Base-by-base conservation (phyloP, 2,888 invertebrate genomes). In the Cataglyphis albicans region DNA sequence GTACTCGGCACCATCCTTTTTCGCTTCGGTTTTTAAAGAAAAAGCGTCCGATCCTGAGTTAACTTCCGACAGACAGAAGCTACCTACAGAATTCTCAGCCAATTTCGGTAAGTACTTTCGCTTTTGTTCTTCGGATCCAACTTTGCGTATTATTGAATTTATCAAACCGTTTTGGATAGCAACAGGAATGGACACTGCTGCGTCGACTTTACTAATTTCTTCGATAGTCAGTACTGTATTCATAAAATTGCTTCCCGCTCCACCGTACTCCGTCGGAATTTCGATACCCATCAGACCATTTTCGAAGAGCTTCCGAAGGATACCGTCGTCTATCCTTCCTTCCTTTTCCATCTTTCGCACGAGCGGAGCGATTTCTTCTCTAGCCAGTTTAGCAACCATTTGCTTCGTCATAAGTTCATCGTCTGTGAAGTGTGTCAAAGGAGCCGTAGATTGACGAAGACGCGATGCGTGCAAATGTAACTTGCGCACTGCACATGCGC, bases 131-230 rank as follows among this genome's bases (percentile, higher is more conserved):
- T 97, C 96, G 5, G 96, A 98, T 2, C 82, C 93, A 44, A 98
- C 95, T 94, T 98, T 97, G 92, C 97, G 96, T 88, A 99, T 96
- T 52, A 99, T 95, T 0, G 97, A 97, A 94, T 98, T 98, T 72
- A 98, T 97, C 55, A 99, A 95, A 0, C 99, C 99, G 94, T 99
- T 99, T 94, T 99, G 99, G 86, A 99, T 97, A 93, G 99, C 99
- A 10, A 98, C 98, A 76, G 97, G 96, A 0, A 98, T 97, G 21
- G 97, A 97, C 0, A 99, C 97, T 0, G 98, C 96, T 0, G 98
- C 97, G 95, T 99, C 99, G 15, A 99, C 97, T 94, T 98, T 97
- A 1, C 99, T 97, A 64, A 99, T 94, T 94, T 99, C 99, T 94
- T 99, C 99, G 3, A 99, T 97, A 0, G 97, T 97, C 81, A 99